Evolutionary conservation across 2,113 vertebrate species (phyloP).

Genomic region (Hypocryptadius cinnamomeus): DNA sequence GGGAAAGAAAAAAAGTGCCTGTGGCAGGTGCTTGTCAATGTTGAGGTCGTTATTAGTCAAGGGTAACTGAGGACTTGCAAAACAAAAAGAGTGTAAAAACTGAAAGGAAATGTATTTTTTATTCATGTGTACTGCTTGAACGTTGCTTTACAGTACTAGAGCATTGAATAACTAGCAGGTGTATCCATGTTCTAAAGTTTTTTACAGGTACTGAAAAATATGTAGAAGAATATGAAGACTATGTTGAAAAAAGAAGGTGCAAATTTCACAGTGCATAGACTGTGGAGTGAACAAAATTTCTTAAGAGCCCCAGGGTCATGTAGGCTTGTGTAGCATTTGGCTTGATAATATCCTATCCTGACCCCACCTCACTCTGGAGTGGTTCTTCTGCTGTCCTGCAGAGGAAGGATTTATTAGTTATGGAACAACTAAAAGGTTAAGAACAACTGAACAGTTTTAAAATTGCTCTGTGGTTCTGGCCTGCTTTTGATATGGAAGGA

Average conservation of each 20-base stretch:
- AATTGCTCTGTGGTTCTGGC: neutral
- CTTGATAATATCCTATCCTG: neutral
- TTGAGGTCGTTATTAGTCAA: neutral
- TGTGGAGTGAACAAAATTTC: neutral
- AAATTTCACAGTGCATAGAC: neutral
- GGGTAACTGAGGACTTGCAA: neutral
- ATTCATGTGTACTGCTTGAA: neutral
- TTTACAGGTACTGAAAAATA: too few species aligned
- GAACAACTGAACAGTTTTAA: neutral
- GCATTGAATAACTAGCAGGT: neutral
- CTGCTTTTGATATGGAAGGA: neutral
- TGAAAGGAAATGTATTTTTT: neutral
- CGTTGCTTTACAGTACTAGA: neutral
- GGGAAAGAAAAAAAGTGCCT: neutral
- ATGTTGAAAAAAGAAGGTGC: neutral
- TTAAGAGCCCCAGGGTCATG: neutral
- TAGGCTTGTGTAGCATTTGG: neutral
- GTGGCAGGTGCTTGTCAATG: neutral
- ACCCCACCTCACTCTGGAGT: neutral
- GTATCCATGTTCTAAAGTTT: neutral
- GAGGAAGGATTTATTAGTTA: neutral
- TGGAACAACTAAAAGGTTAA: neutral
- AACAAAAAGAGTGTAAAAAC: neutral
- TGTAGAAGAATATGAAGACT: too few species aligned
- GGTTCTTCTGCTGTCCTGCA: neutral